Conservation (phyloP, 2,888 invertebrate species). For the Catonia carolina region DNA sequence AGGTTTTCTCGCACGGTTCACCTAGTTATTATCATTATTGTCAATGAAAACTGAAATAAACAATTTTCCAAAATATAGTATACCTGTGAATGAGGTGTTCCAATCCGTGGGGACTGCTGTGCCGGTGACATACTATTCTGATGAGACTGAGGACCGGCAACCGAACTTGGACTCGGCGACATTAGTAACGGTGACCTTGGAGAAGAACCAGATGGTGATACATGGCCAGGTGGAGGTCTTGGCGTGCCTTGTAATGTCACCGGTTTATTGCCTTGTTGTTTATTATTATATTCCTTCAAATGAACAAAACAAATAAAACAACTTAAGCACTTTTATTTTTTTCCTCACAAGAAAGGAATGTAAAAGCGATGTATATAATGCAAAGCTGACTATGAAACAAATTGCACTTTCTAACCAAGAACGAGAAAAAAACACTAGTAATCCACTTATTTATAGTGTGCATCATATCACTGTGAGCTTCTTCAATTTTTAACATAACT, state of each 20-base stretch:
- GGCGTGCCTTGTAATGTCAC: neutral
- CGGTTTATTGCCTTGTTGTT: slow-evolving; percentile 44
- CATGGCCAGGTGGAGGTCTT: slow-evolving; percentile 8
- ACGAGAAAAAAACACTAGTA: too few species aligned
- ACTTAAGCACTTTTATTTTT: too few species aligned
- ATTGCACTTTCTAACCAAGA: too few species aligned
- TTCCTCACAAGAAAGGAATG: too few species aligned
- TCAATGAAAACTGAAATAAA: too few species aligned
- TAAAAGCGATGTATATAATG: too few species aligned
- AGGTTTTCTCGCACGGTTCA: too few species aligned
- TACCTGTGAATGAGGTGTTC: slow-evolving; percentile 54
- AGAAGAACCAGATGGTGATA: slow-evolving; percentile 26
- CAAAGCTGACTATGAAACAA: too few species aligned
- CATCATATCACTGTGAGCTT: too few species aligned
- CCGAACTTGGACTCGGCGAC: slow-evolving; percentile 44
- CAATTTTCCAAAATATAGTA: neutral
- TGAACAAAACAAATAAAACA: neutral
- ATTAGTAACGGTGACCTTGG: slow-evolving; percentile 38
- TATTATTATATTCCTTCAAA: slow-evolving; percentile 56
- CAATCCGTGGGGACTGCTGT: slow-evolving; percentile 54
- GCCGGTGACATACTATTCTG: slow-evolving; percentile 50
- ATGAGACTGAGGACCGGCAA: slow-evolving; percentile 38
- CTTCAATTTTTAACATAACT: too few species aligned
- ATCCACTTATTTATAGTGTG: too few species aligned
- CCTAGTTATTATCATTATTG: too few species aligned